phyloP scores from a whole-genome alignment of 2,113 vertebrate genomes.

The Pogonocichla stellata region DNA sequence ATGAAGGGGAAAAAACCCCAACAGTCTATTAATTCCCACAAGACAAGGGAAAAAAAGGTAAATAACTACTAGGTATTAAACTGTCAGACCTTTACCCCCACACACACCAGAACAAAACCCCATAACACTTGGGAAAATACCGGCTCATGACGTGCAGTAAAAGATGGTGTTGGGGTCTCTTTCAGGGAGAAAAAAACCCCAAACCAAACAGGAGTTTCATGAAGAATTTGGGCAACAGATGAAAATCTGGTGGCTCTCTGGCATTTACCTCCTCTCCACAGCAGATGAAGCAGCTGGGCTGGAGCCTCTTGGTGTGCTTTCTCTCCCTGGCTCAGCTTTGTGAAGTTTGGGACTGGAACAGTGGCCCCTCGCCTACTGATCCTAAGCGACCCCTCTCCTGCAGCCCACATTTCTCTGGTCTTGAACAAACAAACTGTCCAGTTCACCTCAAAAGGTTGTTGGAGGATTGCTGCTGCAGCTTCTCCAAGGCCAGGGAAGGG shows the following conservation, averaged over 20 bases:
- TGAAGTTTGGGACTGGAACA: neutral
- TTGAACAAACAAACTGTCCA: neutral
- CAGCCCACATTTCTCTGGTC: neutral
- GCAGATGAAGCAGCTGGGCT: neutral
- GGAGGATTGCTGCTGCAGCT: neutral
- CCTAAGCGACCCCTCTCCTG: neutral
- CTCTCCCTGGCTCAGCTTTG: neutral
- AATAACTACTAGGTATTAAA: neutral
- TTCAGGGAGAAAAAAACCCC: neutral
- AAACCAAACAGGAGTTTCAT: neutral
- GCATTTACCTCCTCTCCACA: neutral
- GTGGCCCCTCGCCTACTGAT: neutral
- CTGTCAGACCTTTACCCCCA: neutral
- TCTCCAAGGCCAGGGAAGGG: neutral
- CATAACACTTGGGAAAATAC: neutral
- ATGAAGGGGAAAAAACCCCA: neutral
- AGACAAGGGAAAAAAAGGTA: neutral
- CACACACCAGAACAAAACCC: neutral
- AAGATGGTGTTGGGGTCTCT: neutral
- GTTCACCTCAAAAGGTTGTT: neutral
- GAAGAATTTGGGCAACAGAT: neutral
- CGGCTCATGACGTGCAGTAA: fast-evolving
- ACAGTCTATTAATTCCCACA: neutral
- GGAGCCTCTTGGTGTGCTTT: neutral
- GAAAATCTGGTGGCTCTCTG: neutral